Conservation (phyloP, 2,888 invertebrate species). For the Pachycephus smyrnensis region DNA sequence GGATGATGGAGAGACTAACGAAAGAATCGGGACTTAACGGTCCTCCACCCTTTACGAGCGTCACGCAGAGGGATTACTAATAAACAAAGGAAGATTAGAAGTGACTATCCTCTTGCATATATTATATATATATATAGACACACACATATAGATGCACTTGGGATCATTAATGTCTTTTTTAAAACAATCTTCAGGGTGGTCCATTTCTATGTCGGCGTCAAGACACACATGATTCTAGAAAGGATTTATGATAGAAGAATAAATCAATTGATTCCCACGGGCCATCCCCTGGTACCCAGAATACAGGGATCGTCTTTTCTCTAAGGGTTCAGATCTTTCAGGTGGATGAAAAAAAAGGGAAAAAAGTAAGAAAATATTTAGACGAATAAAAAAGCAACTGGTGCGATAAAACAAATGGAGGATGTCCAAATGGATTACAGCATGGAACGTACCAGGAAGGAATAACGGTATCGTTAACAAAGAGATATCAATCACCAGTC, state of each 20-base stretch:
- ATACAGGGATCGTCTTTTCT: neutral
- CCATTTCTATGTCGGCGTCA: neutral
- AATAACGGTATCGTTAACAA: slow-evolving; percentile 42
- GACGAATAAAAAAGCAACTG: neutral
- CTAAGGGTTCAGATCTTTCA: neutral
- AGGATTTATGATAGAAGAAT: neutral
- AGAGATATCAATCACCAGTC: slow-evolving; percentile 39
- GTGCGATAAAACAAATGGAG: neutral
- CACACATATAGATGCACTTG: neutral
- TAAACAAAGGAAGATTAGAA: neutral
- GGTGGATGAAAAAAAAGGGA: neutral
- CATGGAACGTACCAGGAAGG: neutral
- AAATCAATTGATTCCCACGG: neutral
- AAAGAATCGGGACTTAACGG: neutral
- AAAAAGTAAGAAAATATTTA: neutral
- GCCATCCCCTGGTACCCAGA: neutral
- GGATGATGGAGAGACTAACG: neutral
- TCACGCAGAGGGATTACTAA: neutral
- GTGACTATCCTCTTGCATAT: neutral
- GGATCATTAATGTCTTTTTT: neutral
- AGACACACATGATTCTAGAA: neutral
- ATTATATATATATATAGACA: neutral
- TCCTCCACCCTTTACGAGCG: neutral
- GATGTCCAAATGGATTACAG: neutral
- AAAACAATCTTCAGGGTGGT: neutral